Conservation (phyloP, 1,140 invertebrate genomes). For the Aricia agestis region DNA sequence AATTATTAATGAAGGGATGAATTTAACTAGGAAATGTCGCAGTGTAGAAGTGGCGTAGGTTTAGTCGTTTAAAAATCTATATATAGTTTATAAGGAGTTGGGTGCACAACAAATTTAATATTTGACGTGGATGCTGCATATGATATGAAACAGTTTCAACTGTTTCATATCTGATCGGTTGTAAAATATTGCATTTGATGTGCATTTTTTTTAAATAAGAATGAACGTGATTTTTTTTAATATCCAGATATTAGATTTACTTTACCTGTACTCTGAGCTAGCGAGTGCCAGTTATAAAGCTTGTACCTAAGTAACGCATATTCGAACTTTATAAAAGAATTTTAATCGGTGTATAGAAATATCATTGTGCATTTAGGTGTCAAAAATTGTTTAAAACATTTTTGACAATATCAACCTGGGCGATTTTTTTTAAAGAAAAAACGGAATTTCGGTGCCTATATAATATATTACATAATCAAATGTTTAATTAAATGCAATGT, state of each 20-base stretch:
- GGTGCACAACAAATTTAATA: constrained; percentile 5
- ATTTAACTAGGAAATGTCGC: background rate
- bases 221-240: constrained; percentile 5
- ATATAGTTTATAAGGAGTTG: constrained; percentile 4
- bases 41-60: background rate
- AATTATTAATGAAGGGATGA: background rate
- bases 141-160: background rate
- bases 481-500: background rate
- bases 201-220: background rate
- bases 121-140: background rate
- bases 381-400: background rate
- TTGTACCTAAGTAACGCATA: background rate
- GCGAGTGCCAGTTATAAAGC: background rate
- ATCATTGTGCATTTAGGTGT: background rate
- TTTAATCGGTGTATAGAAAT: background rate
- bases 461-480: background rate
- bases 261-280: background rate
- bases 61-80: constrained; percentile 12
- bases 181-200: background rate
- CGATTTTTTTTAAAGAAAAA: background rate
- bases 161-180: background rate
- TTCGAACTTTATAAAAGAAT: background rate
- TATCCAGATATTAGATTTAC: background rate
- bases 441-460: background rate
- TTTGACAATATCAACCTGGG: background rate